These are phyloP conservation scores for Xiphorhynchus erythropygius DNA, from an alignment of 2,797 vertebrate species.

Conservation along the genomic window DNA sequence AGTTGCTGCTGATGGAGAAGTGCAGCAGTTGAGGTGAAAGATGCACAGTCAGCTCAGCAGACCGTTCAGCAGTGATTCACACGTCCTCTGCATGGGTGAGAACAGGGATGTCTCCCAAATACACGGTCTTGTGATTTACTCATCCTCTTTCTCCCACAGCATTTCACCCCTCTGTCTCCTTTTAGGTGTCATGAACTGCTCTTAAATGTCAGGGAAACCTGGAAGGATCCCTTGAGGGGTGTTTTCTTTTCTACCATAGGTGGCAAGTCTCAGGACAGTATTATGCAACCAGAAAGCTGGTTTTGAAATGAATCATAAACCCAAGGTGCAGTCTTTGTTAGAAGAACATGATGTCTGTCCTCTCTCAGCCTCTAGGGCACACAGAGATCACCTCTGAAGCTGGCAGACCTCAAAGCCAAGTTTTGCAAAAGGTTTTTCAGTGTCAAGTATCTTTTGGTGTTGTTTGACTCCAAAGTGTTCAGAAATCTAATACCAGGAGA, in stretches of 20 bases:
- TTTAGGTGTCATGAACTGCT: too few relatives aligned
- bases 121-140: too few relatives aligned
- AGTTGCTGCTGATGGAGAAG: too few relatives aligned
- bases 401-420: background rate
- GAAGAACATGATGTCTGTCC: background rate
- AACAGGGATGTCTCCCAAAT: too few relatives aligned
- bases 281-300: background rate
- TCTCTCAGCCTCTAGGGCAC: background rate
- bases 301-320: background rate
- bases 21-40: too few relatives aligned
- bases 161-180: too few relatives aligned
- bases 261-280: background rate
- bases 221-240: too few relatives aligned
- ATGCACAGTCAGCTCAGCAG: too few relatives aligned
- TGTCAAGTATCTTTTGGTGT: background rate
- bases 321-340: background rate
- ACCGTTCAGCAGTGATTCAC: too few relatives aligned
- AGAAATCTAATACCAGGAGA: background rate
- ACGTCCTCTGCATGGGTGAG: too few relatives aligned
- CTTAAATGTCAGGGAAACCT: too few relatives aligned
- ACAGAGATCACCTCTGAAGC: background rate
- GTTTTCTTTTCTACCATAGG: background rate
- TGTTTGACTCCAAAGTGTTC: background rate
- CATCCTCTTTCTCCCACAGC: too few relatives aligned
- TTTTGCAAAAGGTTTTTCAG: background rate